Percentiles rank a stretch among this genome's conserved stretches.
phyloP scores from a whole-genome alignment of 2,888 invertebrate species.

The Miltochrista miniata region DNA sequence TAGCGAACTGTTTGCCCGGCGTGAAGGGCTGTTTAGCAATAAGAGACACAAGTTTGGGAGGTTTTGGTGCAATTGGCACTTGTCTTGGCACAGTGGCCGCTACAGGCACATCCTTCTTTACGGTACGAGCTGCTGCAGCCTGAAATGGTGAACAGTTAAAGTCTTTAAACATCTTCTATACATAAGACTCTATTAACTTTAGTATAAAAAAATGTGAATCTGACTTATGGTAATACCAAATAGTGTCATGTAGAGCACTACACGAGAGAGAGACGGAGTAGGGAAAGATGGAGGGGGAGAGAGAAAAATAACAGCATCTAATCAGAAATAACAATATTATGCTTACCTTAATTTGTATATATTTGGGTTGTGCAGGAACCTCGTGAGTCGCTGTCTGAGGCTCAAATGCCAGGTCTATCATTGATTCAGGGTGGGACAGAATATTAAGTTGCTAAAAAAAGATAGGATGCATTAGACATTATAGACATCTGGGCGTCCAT shows the following conservation, averaged over 20 bases:
- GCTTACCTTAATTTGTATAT: slow-evolving; percentile 64
- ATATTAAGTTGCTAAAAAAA: slow-evolving; percentile 47
- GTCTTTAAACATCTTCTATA: no score
- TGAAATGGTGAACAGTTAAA: slow-evolving; percentile 23
- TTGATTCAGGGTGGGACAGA: slow-evolving; percentile 47
- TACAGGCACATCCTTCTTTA: slow-evolving; percentile 40
- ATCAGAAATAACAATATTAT: not conserved
- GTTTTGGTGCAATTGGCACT: slow-evolving; percentile 79
- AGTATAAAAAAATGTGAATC: no score
- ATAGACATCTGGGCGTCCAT: no score
- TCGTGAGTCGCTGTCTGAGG: slow-evolving; percentile 39
- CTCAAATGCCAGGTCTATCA: slow-evolving; percentile 57
- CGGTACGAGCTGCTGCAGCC: slow-evolving; percentile 41
- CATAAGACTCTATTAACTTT: no score
- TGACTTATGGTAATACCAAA: no score
- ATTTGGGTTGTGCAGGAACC: slow-evolving; percentile 44
- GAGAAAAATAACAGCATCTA: no score
- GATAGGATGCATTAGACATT: not conserved
- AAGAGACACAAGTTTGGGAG: slow-evolving; percentile 25
- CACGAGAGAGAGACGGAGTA: no score
- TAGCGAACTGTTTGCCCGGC: slow-evolving; percentile 50
- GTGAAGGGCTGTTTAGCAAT: slow-evolving; percentile 12
- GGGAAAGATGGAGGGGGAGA: no score
- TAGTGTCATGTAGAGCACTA: no score
- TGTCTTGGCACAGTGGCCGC: slow-evolving; percentile 55